Base-by-base conservation (phyloP, 2,888 invertebrate species). In the Chrysopilus asiliformis region DNA sequence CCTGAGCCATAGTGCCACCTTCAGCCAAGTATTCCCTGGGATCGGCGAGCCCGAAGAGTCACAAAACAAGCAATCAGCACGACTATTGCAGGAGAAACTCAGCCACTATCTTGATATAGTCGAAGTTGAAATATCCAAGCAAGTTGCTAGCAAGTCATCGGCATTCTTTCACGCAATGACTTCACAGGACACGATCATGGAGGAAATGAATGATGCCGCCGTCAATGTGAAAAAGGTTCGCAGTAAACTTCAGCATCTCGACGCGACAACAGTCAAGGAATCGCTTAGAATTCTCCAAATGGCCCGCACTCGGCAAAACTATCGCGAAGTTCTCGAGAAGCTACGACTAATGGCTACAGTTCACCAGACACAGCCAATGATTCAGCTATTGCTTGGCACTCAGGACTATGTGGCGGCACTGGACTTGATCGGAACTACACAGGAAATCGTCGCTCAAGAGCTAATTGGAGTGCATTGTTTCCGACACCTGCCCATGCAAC, bases 111-210 rank as follows among this genome's bases (percentile, higher is more conserved):
- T 97, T 53, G 95, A 97, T 68, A 77, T 87, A 40, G 86, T 95
- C 31, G 95, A 97, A 65, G 84, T 90, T 53, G 80, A 86, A 63
- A 89, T 93, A 56, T 87, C 89, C 4, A 79, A 81, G 50, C 93
- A 94, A 68, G 79, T 46, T 8, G 89, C 94, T 18, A 80, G 84
- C 51, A 91, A 94, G 58, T 94, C 94, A 8, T 89, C 89, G 49
- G 93, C 93, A 13, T 98, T 97, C 67, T 98, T 97, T 58, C 85
- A 91, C 62, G 95, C 95, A 2, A 95, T 98, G 85, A 80, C 94
- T 36, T 95, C 95, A 6, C 97, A 98, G 64, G 94, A 97, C 58
- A 84, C 87, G 18, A 81, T 98, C 33, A 89, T 95, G 79, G 90
- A 91, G 48, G 86, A 95, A 56, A 81, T 98, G 72, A 79, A 79